Evolutionary conservation across 2,888 invertebrate species (phyloP).

Genomic region (Rhamnusium bicolor): DNA sequence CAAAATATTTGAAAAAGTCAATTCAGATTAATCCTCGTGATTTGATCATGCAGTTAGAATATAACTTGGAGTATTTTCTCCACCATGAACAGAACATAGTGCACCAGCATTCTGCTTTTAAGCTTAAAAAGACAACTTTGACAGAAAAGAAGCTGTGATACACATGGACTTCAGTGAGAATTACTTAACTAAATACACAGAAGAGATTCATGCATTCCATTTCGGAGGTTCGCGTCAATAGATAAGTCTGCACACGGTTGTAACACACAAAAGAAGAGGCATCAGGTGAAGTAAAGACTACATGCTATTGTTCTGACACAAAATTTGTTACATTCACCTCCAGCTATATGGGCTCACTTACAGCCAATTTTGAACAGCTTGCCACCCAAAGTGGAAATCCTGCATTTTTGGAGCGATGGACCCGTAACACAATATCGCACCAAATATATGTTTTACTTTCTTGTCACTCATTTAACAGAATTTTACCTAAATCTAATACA

Average conservation of each 20-base stretch:
- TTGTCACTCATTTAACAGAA: too few relatives aligned
- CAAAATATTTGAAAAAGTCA: constrained; percentile 12
- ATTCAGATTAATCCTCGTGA: constrained; percentile 12
- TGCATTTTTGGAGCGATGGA: constrained; percentile 38
- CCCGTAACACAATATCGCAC: too few relatives aligned
- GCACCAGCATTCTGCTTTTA: constrained; percentile 15
- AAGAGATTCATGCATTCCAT: constrained; percentile 51
- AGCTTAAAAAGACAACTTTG: constrained; percentile 35
- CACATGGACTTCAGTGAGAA: constrained; percentile 52
- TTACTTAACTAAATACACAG: constrained; percentile 42
- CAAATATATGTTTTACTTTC: too few relatives aligned
- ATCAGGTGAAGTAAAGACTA: constrained; percentile 18
- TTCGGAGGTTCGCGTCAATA: constrained; percentile 50
- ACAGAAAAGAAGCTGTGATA: constrained; percentile 39
- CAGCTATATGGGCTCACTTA: constrained; percentile 61
- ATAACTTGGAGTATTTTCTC: constrained; percentile 16
- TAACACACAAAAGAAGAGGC: constrained; percentile 17
- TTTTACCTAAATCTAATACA: too few relatives aligned
- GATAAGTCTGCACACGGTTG: constrained; percentile 31
- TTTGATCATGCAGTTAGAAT: constrained; percentile 17
- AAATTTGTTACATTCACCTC: constrained; percentile 56
- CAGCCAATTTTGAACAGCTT: constrained; percentile 45
- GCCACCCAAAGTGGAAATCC: constrained; percentile 19
- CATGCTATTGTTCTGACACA: constrained; percentile 46
- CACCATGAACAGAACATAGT: constrained; percentile 14